These are phyloP conservation scores for Tragelaphus buxtoni DNA, from an alignment of 2,113 vertebrate genomes.

Conservation along the genomic window DNA sequence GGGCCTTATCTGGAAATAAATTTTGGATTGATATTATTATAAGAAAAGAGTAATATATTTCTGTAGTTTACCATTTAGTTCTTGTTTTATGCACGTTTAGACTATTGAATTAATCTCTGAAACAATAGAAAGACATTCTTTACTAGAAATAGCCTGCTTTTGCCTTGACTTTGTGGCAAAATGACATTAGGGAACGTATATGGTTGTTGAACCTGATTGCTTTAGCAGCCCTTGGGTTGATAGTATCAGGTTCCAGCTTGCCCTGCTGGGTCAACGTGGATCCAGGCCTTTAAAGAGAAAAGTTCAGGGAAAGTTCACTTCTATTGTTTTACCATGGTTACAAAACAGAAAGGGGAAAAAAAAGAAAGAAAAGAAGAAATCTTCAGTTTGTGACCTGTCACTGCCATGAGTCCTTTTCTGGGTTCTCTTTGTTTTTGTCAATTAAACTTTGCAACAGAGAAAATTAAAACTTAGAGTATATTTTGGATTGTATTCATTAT, in stretches of 20 bases:
- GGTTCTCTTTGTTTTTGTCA: conserved; percentile 82
- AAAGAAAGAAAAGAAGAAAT: conserved; percentile 83
- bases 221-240: conserved; percentile 93
- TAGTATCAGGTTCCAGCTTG: conserved; percentile 94
- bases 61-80: conserved; percentile 70
- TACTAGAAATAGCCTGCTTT: conserved; percentile 86
- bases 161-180: conserved; percentile 88
- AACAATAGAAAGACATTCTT: conserved; percentile 92
- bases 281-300: conserved; percentile 94
- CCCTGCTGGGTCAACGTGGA: conserved; percentile 94
- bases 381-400: conserved; percentile 90
- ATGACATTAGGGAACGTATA: conserved; percentile 91
- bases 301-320: conserved; percentile 99
- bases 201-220: conserved; percentile 97
- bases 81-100: conserved; percentile 74
- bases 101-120: conserved; percentile 82
- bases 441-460: conserved; percentile 88
- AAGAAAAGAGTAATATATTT: conserved; percentile 76
- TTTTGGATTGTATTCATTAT: conserved; percentile 68
- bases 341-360: conserved; percentile 82
- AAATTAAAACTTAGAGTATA: conserved; percentile 81
- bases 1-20: conserved; percentile 77
- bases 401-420: conserved; percentile 81
- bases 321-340: conserved; percentile 96
- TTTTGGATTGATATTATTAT: conserved; percentile 74